Evolutionary conservation across 2,113 vertebrate species (phyloP).

Genomic region (Cavia porcellus): DNA sequence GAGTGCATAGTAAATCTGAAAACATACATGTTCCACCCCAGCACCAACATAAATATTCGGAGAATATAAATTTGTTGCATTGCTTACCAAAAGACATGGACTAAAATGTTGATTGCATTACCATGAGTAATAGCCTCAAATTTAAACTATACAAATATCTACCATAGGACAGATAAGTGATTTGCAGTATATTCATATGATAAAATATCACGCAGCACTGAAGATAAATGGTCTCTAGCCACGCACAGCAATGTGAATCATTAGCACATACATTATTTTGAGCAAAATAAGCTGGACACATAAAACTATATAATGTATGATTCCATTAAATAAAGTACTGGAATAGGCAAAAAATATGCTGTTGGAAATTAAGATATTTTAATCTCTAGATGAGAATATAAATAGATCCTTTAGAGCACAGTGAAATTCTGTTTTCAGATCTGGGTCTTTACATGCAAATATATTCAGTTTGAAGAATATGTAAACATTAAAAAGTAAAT

Average conservation of each 20-base stretch:
- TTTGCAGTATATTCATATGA: background rate
- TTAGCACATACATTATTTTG: background rate
- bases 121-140: background rate
- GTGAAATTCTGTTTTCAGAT: background rate
- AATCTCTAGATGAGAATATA: background rate
- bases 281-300: background rate
- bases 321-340: background rate
- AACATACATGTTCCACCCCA: background rate
- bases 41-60: background rate
- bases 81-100: background rate
- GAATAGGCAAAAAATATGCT: conserved; percentile 21
- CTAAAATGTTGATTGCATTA: background rate
- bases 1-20: background rate
- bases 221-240: background rate
- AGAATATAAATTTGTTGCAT: background rate
- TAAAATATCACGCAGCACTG: background rate
- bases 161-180: background rate
- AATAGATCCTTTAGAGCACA: background rate
- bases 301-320: background rate
- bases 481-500: background rate
- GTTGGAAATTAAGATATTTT: background rate
- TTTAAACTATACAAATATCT: background rate
- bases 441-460: background rate
- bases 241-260: background rate
- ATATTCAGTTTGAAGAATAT: background rate